Conservation (phyloP, 2,797 vertebrate species). For the Tragopan temminckii region DNA sequence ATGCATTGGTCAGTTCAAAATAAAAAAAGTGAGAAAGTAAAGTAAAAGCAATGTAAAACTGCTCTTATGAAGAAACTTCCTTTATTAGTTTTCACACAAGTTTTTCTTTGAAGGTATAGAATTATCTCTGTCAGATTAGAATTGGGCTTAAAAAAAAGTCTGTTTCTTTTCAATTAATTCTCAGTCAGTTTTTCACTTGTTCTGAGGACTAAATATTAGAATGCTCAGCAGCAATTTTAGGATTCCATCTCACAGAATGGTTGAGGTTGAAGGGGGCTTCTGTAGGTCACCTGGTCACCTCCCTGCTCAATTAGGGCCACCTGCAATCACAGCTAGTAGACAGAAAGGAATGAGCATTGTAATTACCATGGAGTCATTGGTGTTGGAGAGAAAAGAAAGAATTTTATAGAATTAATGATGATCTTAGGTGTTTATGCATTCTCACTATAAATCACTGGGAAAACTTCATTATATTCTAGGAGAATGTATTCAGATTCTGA, state of each 20-base stretch:
- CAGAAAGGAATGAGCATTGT: not conserved
- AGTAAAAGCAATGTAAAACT: not conserved
- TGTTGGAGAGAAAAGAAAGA: not conserved
- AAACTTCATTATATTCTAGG: not conserved
- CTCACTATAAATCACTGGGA: not conserved
- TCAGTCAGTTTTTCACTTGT: not conserved
- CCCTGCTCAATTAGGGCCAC: not conserved
- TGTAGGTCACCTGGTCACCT: fast-evolving
- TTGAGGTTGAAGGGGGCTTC: not conserved
- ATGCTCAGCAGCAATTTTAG: not conserved
- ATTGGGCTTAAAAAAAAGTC: not conserved
- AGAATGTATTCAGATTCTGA: not conserved
- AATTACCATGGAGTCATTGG: not conserved
- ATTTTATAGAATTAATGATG: not conserved
- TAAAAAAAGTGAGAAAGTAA: not conserved
- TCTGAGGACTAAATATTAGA: not conserved
- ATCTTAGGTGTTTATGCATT: not conserved
- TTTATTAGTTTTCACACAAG: not conserved
- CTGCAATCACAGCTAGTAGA: not conserved
- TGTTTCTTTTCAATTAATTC: not conserved
- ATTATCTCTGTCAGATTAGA: not conserved
- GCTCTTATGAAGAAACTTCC: not conserved
- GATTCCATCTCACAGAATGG: not conserved
- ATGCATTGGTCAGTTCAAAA: not conserved
- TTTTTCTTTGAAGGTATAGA: not conserved